Evolutionary conservation across 2,888 invertebrate species (phyloP), one percentile per base, ranked within the genome.

Genomic region (Heliconius charithonia): DNA sequence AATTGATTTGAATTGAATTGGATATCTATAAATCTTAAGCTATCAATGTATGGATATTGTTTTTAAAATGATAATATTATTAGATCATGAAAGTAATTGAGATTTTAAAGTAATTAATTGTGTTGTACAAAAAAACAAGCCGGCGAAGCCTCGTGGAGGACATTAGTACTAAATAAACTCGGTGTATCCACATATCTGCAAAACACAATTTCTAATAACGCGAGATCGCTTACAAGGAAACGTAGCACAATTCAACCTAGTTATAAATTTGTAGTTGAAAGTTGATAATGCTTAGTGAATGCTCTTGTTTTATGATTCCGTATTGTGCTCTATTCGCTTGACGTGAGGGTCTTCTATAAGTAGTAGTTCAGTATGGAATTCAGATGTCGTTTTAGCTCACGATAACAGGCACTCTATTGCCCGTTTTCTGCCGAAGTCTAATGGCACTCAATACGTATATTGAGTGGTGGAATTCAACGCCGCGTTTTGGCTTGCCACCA

Each of bases 261-360:
- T n/a, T 67, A 16, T 27, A 67, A 41, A 67, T 13, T 37, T 41
- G 41, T 41, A 32, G 29, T 66, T 66, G 66, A 66, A 66, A 66
- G 32, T 66, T 66, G 66, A 66, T 66, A 32, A 66, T 32, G 10
- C 29, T 66, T 32, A 29, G 66, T 66, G 63, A 63, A 63, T 29
- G 63, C 32, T 66, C 66, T 32, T 37, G 25, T 41, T 37, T 37
- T 67, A 41, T 67, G n/a, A n/a, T 67, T 67, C 67, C 41, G 37
- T 67, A 67, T 41, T 41, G n/a, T 41, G 13, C 41, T 67, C 25
- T 41, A 66, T 66, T 66, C 22, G 1, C 29, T 66, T 32, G 32
- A 66, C 66, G 9, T 13, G 2, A 32, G 29, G 6, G 25, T 37
- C n/a, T 67, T n/a, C 67, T 41, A 13, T n/a, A 41, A 37, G 22